These are phyloP conservation scores for Sarcoramphus papa DNA, from an alignment of 2,797 vertebrate genomes.

Conservation along the genomic window DNA sequence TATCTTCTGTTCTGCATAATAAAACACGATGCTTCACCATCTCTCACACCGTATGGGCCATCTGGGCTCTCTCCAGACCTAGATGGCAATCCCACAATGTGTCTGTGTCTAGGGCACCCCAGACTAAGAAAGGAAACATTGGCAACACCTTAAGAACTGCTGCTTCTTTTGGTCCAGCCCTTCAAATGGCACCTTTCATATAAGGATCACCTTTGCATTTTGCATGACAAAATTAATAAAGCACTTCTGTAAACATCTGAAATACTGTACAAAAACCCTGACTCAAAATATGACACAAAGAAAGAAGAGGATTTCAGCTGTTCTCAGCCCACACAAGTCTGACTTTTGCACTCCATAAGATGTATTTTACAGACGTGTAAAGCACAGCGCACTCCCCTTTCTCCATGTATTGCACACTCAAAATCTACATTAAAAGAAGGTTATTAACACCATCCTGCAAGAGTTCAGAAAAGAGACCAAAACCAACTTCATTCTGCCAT, in stretches of 20 bases:
- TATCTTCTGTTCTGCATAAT: not conserved
- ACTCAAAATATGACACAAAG: not conserved
- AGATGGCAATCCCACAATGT: accelerated
- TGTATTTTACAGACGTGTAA: not conserved
- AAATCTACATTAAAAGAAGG: constrained; percentile 16
- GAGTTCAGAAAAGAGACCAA: constrained; percentile 18
- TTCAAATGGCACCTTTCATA: not conserved
- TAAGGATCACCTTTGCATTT: not conserved
- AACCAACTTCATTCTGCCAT: constrained; percentile 16
- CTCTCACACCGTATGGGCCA: not conserved
- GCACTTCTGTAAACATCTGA: not conserved
- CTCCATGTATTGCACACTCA: not conserved
- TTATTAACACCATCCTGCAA: constrained; percentile 19
- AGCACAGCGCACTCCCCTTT: not conserved
- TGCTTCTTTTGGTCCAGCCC: not conserved
- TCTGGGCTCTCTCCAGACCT: not conserved
- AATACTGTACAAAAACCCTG: not conserved
- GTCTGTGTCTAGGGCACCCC: not conserved
- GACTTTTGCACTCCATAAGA: not conserved
- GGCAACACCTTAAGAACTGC: not conserved
- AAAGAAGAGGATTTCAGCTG: not conserved
- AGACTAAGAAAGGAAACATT: not conserved
- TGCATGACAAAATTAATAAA: not conserved
- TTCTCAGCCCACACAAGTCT: not conserved
- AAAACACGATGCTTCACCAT: not conserved